Conservation (phyloP, 2,797 vertebrate species). For the Epinephelus malabaricus region DNA sequence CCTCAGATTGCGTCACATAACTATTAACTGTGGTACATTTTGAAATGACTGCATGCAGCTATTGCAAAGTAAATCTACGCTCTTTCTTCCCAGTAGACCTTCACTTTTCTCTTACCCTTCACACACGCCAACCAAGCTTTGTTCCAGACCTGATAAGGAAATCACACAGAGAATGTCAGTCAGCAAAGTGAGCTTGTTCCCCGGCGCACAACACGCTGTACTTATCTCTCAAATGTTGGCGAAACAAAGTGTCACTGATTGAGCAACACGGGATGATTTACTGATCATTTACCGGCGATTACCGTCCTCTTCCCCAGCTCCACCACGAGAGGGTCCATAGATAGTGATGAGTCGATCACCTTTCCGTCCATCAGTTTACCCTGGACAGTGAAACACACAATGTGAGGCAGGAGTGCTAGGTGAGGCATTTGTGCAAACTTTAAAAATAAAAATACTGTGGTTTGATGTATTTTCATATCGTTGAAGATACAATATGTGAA, state of each 20-base stretch:
- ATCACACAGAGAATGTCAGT: constrained; percentile 46
- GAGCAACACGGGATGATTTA: neutral
- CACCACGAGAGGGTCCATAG: constrained; percentile 93
- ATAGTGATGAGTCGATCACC: constrained; percentile 93
- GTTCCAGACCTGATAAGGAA: constrained; percentile 91
- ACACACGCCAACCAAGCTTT: constrained; percentile 95
- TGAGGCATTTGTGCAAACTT: neutral
- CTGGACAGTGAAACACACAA: constrained; percentile 75
- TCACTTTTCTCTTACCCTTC: constrained; percentile 90
- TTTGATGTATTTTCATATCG: neutral
- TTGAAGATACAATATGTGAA: too few species aligned
- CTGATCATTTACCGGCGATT: constrained; percentile 88
- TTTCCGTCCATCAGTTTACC: constrained; percentile 94
- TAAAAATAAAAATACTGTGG: neutral
- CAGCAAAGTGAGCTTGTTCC: constrained; percentile 17
- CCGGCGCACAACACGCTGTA: neutral
- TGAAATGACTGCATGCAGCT: neutral
- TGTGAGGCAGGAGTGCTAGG: neutral
- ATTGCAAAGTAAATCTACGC: neutral
- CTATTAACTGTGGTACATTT: neutral
- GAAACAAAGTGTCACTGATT: neutral
- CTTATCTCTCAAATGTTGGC: constrained; percentile 6
- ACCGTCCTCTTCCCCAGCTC: constrained; percentile 96
- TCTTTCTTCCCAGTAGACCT: constrained; percentile 5
- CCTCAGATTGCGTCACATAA: constrained; percentile 15